Evolutionary conservation across 2,888 invertebrate genomes (phyloP).

Genomic region (Epinotia demarniana): DNA sequence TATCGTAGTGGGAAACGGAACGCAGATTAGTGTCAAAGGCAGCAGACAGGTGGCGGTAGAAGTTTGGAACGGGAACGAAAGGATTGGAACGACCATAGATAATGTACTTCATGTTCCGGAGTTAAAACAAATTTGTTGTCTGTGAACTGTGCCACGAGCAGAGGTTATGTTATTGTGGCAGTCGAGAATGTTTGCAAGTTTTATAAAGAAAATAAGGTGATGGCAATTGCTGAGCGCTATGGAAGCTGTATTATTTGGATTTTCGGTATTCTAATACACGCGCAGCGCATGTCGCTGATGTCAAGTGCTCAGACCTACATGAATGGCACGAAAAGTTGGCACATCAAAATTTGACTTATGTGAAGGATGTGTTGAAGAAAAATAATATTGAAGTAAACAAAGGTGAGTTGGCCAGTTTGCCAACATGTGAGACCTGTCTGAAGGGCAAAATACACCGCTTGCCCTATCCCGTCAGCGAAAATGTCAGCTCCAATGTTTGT

Average conservation of each 20-base stretch:
- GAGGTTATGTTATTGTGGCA: constrained; percentile 50
- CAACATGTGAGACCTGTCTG: constrained; percentile 49
- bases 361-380: constrained; percentile 42
- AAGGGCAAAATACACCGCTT: constrained; percentile 49
- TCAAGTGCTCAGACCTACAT: neutral
- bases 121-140: no score
- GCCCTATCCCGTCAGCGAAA: constrained; percentile 47
- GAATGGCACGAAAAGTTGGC: constrained; percentile 47
- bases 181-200: constrained; percentile 44
- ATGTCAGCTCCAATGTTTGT: no score
- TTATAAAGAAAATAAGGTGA: constrained; percentile 20
- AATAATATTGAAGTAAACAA: constrained; percentile 48
- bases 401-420: neutral
- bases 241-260: constrained; percentile 30
- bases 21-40: no score
- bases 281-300: constrained; percentile 17
- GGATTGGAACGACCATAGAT: no score
- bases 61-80: no score
- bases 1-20: no score
- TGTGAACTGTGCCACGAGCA: no score
- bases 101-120: no score
- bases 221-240: constrained; percentile 19
- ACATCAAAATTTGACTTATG: constrained; percentile 43
- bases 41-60: no score
- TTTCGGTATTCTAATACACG: no score